Evolutionary conservation across 1,140 invertebrate species (phyloP).

Genomic region (Brachionus angularis): DNA sequence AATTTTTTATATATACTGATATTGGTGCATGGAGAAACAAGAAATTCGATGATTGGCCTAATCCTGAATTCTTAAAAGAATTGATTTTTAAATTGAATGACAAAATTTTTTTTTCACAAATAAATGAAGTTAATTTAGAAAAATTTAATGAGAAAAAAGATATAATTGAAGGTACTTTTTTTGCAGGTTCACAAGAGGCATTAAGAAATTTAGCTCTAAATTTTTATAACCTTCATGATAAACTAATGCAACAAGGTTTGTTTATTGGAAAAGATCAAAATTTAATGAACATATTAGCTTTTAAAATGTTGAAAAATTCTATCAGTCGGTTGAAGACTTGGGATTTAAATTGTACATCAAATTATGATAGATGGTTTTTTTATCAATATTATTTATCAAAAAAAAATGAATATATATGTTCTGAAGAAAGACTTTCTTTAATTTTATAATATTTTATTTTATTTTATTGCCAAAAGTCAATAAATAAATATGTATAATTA

Average conservation of each 20-base stretch:
- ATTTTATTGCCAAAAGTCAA: too few relatives aligned
- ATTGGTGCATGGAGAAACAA: neutral
- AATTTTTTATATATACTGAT: conserved; percentile 7
- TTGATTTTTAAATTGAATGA: neutral
- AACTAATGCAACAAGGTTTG: neutral
- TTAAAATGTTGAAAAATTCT: neutral
- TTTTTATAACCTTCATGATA: conserved; percentile 6
- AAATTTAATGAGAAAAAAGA: too few relatives aligned
- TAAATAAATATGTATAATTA: too few relatives aligned
- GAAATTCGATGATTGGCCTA: neutral
- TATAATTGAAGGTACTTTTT: neutral
- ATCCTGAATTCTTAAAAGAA: neutral
- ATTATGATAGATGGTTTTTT: conserved; percentile 1
- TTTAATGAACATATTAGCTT: neutral
- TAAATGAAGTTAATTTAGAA: neutral
- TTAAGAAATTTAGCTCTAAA: neutral
- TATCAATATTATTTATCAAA: neutral
- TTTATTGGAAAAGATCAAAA: conserved; percentile 28
- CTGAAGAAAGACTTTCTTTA: too few relatives aligned
- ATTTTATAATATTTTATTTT: too few relatives aligned
- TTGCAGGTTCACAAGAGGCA: neutral
- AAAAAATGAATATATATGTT: too few relatives aligned
- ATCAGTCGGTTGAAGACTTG: neutral
- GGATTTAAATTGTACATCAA: neutral
- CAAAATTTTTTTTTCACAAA: neutral